Evolutionary conservation across 2,888 invertebrate genomes (phyloP).

Genomic region (Stictocephala bisonia): DNA sequence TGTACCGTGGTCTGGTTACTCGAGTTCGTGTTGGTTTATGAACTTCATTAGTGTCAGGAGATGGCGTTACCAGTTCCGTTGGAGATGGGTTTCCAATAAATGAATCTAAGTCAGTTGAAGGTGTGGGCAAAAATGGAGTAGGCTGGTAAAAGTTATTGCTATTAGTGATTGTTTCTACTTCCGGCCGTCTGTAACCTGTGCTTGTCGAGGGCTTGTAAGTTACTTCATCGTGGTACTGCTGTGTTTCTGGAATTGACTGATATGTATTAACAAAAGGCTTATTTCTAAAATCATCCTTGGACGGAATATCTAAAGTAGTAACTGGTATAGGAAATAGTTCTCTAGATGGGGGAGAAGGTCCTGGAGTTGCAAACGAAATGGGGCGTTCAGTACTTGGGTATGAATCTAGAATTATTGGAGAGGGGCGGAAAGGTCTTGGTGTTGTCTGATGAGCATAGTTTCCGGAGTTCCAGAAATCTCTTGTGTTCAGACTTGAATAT

Average conservation of each 20-base stretch:
- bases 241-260: constrained; percentile 13
- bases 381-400: constrained; percentile 38
- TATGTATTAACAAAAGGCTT: constrained; percentile 30
- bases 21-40: constrained; percentile 23
- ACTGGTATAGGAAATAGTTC: constrained; percentile 53
- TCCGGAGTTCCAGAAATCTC: constrained; percentile 28
- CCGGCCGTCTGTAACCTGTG: constrained; percentile 42
- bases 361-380: constrained; percentile 47
- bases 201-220: constrained; percentile 45
- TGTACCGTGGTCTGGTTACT: constrained; percentile 4
- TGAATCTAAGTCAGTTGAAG: constrained; percentile 50
- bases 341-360: constrained; percentile 46
- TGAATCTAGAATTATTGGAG: constrained; percentile 13
- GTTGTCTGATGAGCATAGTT: constrained; percentile 21
- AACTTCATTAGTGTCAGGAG: constrained; percentile 43
- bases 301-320: constrained; percentile 54
- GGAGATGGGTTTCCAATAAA: constrained; percentile 45
- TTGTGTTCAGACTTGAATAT: constrained; percentile 9
- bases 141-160: constrained; percentile 47
- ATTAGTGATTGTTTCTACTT: constrained; percentile 47
- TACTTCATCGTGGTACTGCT: constrained; percentile 27
- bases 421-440: constrained; percentile 24
- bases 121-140: constrained; percentile 54
- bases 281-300: constrained; percentile 38
- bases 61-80: constrained; percentile 37